Evolutionary conservation across 2,113 vertebrate genomes (phyloP).

Genomic region (Ctenomys sociabilis): DNA sequence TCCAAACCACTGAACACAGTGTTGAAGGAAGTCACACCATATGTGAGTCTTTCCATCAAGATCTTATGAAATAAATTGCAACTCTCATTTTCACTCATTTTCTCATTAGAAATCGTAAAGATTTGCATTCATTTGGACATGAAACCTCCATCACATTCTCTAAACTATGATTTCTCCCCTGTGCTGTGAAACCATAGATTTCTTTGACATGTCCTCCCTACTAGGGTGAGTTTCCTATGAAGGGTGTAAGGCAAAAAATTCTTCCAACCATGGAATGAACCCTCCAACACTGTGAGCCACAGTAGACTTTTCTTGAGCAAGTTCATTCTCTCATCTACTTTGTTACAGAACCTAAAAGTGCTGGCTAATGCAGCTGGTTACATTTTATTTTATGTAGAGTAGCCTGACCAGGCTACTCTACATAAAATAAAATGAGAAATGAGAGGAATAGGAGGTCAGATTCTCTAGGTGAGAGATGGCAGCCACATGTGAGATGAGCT

Average conservation of each 20-base stretch:
- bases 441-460: background rate
- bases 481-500: background rate
- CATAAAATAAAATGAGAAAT: too few relatives aligned
- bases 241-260: background rate
- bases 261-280: background rate
- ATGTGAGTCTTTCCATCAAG: background rate
- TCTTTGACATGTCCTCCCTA: background rate
- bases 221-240: background rate
- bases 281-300: background rate
- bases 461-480: background rate
- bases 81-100: background rate
- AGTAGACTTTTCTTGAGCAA: background rate
- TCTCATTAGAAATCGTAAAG: background rate
- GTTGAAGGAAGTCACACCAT: background rate
- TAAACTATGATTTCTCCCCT: too few relatives aligned
- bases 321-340: background rate
- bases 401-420: too few relatives aligned
- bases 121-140: background rate
- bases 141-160: too few relatives aligned
- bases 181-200: background rate
- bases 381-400: background rate
- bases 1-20: background rate
- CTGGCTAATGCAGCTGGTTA: background rate
- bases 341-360: background rate
- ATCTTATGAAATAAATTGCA: background rate